Conservation (phyloP, 2,888 invertebrate genomes). For the Tridacna gigas region DNA sequence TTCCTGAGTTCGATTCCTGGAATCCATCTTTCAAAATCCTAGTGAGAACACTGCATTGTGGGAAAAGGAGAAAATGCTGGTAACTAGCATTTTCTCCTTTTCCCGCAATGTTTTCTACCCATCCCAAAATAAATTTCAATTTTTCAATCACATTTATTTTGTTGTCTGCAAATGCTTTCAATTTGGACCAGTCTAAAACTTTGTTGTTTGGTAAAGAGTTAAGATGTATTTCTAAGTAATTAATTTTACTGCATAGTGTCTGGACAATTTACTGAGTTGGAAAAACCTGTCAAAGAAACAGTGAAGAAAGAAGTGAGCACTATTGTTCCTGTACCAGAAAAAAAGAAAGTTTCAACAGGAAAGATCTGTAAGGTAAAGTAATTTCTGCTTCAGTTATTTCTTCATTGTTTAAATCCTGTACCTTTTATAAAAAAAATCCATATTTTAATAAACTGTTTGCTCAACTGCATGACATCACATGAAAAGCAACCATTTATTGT, state of each 20-base stretch:
- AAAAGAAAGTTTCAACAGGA: slow-evolving; percentile 72
- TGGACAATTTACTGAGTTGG: slow-evolving; percentile 60
- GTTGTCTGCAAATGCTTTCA: not conserved
- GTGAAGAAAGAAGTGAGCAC: slow-evolving; percentile 70
- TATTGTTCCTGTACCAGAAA: slow-evolving; percentile 87
- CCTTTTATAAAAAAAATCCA: too few relatives aligned
- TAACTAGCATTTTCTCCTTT: not conserved
- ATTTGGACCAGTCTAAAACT: not conserved
- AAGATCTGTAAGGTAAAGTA: slow-evolving; percentile 64
- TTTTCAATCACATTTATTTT: not conserved
- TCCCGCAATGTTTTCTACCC: not conserved
- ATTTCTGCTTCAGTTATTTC: not conserved
- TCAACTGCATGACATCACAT: too few relatives aligned
- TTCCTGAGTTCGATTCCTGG: too few relatives aligned
- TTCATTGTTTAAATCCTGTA: slow-evolving; percentile 3
- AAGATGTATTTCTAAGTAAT: not conserved
- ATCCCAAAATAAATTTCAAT: not conserved
- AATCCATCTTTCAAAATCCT: too few relatives aligned
- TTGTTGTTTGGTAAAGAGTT: not conserved
- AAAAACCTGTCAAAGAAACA: slow-evolving; percentile 59
- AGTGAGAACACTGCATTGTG: too few relatives aligned
- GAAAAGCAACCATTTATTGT: too few relatives aligned
- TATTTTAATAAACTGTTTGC: too few relatives aligned
- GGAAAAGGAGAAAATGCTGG: not conserved
- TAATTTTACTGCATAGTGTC: slow-evolving; percentile 26